These are phyloP conservation scores for Neomonachus schauinslandi DNA, from an alignment of 2,113 vertebrate genomes.

Conservation along the genomic window DNA sequence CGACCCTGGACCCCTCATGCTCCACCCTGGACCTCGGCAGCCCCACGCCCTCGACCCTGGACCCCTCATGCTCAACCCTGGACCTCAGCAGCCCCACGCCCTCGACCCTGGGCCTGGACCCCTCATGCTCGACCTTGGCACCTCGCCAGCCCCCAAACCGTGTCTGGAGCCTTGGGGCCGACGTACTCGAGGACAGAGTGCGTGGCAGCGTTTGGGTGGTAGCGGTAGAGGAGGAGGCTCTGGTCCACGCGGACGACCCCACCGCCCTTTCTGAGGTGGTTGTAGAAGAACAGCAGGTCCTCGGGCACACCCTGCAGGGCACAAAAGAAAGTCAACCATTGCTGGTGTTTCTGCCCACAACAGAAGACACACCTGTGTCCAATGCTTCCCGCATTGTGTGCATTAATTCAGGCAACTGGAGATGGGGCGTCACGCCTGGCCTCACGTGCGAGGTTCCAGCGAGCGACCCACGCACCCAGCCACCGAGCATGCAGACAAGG, in stretches of 20 bases:
- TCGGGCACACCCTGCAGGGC: conserved; percentile 93
- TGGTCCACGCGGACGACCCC: conserved; percentile 88
- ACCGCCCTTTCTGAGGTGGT: conserved; percentile 91
- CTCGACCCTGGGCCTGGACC: no score
- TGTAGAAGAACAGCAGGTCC: conserved; percentile 96
- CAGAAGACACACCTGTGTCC: not conserved
- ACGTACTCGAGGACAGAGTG: conserved; percentile 94
- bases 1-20: no score
- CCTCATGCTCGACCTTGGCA: not conserved
- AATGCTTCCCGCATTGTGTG: not conserved
- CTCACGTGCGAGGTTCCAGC: no score
- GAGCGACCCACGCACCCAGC: no score
- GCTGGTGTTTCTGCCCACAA: not conserved
- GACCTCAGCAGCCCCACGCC: not conserved
- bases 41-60: not conserved
- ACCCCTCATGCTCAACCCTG: no score
- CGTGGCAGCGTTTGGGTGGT: conserved; percentile 91
- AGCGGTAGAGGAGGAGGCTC: conserved; percentile 93
- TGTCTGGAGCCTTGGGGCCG: fast-evolving
- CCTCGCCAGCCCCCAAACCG: fast-evolving
- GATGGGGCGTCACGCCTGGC: no score
- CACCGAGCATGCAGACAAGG: no score
- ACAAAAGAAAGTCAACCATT: no score
- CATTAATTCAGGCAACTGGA: not conserved
- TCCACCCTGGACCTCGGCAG: no score